Conservation (phyloP, 2,888 invertebrate species). For the Leptinotarsa juncta region DNA sequence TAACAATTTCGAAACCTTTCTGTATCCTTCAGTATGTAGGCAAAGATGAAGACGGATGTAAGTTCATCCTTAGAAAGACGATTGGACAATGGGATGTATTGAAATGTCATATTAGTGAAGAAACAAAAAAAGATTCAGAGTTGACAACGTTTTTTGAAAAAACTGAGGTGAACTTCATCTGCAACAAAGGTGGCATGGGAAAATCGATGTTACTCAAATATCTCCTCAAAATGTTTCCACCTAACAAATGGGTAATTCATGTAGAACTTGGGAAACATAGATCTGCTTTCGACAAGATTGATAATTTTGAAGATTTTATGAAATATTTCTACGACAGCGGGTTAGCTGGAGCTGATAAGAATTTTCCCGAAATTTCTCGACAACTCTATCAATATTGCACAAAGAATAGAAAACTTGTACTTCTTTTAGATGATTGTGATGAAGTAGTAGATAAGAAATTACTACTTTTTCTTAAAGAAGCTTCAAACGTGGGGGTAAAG, state of each 20-base stretch:
- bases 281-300: not conserved
- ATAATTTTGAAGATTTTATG: slow-evolving; percentile 22
- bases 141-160: not conserved
- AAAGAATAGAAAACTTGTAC: slow-evolving; percentile 5
- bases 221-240: slow-evolving; percentile 14
- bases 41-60: not conserved
- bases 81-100: not conserved
- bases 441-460: slow-evolving; percentile 21
- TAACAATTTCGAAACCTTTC: not conserved
- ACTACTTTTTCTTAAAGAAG: slow-evolving; percentile 24
- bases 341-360: slow-evolving; percentile 1
- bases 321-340: slow-evolving; percentile 17
- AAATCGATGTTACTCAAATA: slow-evolving; percentile 31
- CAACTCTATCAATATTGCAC: slow-evolving; percentile 6
- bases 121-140: not conserved
- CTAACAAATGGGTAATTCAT: slow-evolving; percentile 30
- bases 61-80: not conserved
- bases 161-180: slow-evolving; percentile 2
- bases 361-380: slow-evolving; percentile 5
- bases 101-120: not conserved
- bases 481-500: slow-evolving; percentile 21
- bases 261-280: slow-evolving; percentile 25
- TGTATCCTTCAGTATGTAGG: slow-evolving; percentile 2
- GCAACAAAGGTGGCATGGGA: slow-evolving; percentile 37
- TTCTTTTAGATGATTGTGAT: slow-evolving; percentile 35